Evolutionary conservation across 2,113 vertebrate species (phyloP).

Genomic region (Donacobius atricapilla): DNA sequence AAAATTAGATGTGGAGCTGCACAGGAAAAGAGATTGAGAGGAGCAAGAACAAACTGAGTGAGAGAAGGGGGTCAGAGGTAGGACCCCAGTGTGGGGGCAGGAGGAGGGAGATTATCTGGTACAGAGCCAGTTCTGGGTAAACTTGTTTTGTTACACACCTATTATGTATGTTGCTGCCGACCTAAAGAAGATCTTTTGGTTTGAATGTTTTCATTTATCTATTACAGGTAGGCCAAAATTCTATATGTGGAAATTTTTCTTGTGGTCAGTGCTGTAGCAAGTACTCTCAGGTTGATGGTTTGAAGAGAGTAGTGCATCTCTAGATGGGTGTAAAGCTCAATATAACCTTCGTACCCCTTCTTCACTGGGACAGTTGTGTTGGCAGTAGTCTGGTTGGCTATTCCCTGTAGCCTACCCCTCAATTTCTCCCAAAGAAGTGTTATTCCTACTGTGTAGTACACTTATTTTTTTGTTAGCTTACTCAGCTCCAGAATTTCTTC

Average conservation of each 20-base stretch:
- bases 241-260: not conserved
- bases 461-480: not conserved
- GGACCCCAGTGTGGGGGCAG: accelerated
- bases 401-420: not conserved
- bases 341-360: not conserved
- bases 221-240: not conserved
- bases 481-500: not conserved
- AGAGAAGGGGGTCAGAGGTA: not conserved
- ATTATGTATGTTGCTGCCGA: not conserved
- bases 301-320: not conserved
- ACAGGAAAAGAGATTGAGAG: not conserved
- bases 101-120: not conserved
- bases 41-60: not conserved
- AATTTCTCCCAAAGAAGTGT: not conserved
- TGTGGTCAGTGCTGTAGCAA: not conserved
- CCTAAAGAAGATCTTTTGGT: not conserved
- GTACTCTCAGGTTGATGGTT: not conserved
- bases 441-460: not conserved
- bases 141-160: not conserved
- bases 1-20: not conserved
- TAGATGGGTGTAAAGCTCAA: not conserved
- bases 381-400: not conserved
- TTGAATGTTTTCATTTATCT: not conserved
- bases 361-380: not conserved
- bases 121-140: not conserved